Evolutionary conservation across 2,888 invertebrate species (phyloP), one percentile per base, ranked within the genome.

Genomic region (Limenitis camilla): DNA sequence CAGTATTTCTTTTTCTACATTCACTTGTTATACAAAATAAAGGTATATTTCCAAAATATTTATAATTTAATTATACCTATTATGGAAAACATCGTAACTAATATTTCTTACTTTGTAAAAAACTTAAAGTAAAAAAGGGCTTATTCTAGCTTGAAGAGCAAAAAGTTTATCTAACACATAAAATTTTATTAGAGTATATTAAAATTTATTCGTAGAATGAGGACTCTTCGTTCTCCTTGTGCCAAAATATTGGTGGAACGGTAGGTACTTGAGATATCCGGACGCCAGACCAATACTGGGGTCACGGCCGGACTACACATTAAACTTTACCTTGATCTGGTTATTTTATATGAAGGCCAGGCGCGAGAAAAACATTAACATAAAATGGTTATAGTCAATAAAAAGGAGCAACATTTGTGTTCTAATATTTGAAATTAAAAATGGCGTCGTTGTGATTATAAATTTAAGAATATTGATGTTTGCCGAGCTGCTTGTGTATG

Each of bases 311-410:
- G 53, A 42, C 48, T 45, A 40, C 46, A 43, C 55, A 55, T 56
- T 61, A 61, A 59, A 55, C 56, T 53, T 54, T 52, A 58, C 62
- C 62, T 62, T 60, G 61, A 58, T 59, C 58, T 47, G 49, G 46
- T 51, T 59, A 57, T 38, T 51, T 49, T 46, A 47, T 55, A 40
- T 53, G 51, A 55, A 59, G 59, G 59, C 44, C 51, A 49, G 39
- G 49, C 42, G 19, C 49, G 31, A 47, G 41, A 52, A 40, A 52
- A 55, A 49, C 55, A 55, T 52, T 52, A 44, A 49, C 52, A 55
- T 57, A 47, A 52, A 57, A 57, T 55, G 46, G 42, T 54, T 52
- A 54, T 47, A 40, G 32, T 46, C 52, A 46, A 47, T 55, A 52
- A 58, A 52, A 49, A n/a, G n/a, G 43, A 45, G 36, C 40, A 47